Conservation (phyloP, 2,797 vertebrate genomes). For the Astyanax mexicanus region DNA sequence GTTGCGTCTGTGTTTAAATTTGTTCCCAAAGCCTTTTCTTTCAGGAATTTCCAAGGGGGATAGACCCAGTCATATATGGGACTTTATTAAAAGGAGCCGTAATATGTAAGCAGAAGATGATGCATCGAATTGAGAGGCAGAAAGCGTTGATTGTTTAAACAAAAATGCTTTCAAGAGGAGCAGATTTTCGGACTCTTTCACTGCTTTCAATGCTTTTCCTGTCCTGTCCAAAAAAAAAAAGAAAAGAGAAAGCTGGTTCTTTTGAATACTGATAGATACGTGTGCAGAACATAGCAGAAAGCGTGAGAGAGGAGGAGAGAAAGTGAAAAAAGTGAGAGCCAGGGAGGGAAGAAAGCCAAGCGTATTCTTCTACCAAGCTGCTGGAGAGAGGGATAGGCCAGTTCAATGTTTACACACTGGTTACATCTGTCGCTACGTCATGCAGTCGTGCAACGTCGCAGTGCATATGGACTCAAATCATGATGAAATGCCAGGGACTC, state of each 20-base stretch:
- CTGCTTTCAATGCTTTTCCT: conserved; percentile 83
- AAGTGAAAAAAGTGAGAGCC: conserved; percentile 44
- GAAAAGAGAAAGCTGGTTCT: conserved; percentile 83
- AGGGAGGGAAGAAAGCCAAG: conserved; percentile 50
- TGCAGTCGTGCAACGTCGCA: too few relatives aligned
- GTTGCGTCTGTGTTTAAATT: conserved; percentile 84
- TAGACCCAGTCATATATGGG: conserved; percentile 89
- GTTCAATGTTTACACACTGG: conserved; percentile 80
- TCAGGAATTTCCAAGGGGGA: conserved; percentile 90
- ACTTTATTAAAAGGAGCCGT: conserved; percentile 90
- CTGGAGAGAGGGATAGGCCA: conserved; percentile 85
- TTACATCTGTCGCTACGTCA: conserved; percentile 69
- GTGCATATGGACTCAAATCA: conserved; percentile 88
- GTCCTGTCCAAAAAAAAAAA: conserved; percentile 83
- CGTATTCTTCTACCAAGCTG: conserved; percentile 82
- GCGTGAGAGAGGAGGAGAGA: conserved; percentile 45
- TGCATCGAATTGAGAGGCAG: conserved; percentile 89
- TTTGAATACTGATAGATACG: conserved; percentile 63
- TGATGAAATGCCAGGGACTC: conserved; percentile 90
- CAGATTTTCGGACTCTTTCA: conserved; percentile 87
- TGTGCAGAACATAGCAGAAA: conserved; percentile 58
- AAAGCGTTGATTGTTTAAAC: conserved; percentile 72
- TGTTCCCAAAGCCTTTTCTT: conserved; percentile 94
- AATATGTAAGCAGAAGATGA: conserved; percentile 91
- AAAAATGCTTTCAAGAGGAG: conserved; percentile 91